Conservation (phyloP, 1,140 invertebrate species). For the Drosophila jambulina region DNA sequence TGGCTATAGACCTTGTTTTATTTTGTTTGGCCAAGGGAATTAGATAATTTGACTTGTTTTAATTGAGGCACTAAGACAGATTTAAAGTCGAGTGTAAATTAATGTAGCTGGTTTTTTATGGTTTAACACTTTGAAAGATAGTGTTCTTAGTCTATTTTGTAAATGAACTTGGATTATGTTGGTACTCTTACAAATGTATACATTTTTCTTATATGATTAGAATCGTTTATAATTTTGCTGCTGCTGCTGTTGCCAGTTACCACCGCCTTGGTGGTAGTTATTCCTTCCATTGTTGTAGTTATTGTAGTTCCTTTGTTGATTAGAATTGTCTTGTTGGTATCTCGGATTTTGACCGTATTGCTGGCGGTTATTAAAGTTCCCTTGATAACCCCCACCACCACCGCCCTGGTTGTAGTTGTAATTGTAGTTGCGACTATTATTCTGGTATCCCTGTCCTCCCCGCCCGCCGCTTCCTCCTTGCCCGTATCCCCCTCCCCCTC, state of each 20-base stretch:
- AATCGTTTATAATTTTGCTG: slow-evolving; percentile 64
- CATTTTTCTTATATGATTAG: slow-evolving; percentile 21
- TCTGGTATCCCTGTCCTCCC: slow-evolving; percentile 40
- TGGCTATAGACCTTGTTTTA: background rate
- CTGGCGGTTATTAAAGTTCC: slow-evolving; percentile 36
- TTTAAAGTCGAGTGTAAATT: background rate
- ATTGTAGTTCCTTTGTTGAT: slow-evolving; percentile 48
- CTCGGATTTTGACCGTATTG: slow-evolving; percentile 44
- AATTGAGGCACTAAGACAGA: slow-evolving; percentile 17
- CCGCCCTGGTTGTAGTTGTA: slow-evolving; percentile 32
- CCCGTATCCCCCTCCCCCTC: slow-evolving; percentile 14
- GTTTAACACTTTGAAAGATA: background rate
- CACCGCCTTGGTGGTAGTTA: slow-evolving; percentile 41
- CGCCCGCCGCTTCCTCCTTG: slow-evolving; percentile 10
- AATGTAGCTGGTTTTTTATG: background rate
- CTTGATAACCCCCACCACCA: slow-evolving; percentile 28
- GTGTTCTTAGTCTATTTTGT: slow-evolving; percentile 6
- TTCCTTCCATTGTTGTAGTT: slow-evolving; percentile 56
- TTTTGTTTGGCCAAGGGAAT: background rate
- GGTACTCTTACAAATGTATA: slow-evolving; percentile 3
- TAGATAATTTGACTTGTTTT: slow-evolving; percentile 13
- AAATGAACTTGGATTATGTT: slow-evolving; percentile 1
- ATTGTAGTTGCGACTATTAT: slow-evolving; percentile 42
- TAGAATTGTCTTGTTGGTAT: slow-evolving; percentile 37
- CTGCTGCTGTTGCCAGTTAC: slow-evolving; percentile 26